A percentile compares a stretch with the other conserved stretches of the same genome.
These are phyloP conservation scores for Synergus gifuensis DNA, from an alignment of 2,888 invertebrate genomes.

Conservation along the genomic window DNA sequence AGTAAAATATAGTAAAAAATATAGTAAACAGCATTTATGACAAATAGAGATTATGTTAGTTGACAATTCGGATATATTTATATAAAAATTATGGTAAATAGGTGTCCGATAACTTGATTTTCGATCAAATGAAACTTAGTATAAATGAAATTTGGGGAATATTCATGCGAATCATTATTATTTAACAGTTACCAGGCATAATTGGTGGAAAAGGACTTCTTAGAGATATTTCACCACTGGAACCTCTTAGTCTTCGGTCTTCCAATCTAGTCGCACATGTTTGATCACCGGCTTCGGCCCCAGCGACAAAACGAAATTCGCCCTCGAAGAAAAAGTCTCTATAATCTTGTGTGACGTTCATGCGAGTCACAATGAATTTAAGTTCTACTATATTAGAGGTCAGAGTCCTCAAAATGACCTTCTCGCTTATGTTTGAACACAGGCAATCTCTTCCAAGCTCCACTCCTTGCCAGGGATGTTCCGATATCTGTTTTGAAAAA, in stretches of 20 bases:
- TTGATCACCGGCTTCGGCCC: slow-evolving; percentile 76
- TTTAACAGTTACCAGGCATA: slow-evolving; percentile 48
- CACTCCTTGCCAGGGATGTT: slow-evolving; percentile 78
- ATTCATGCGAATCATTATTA: no score
- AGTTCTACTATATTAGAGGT: slow-evolving; percentile 86
- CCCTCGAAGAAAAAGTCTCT: slow-evolving; percentile 89
- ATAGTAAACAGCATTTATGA: no score
- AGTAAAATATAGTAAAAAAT: no score
- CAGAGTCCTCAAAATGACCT: slow-evolving; percentile 83
- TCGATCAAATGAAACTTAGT: no score
- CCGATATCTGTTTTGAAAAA: slow-evolving; percentile 67
- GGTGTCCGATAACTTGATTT: no score
- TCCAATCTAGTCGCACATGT: slow-evolving; percentile 84
- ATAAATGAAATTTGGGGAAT: no score
- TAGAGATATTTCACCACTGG: slow-evolving; percentile 86
- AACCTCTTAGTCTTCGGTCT: slow-evolving; percentile 83
- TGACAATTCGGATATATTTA: no score
- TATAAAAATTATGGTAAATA: no score
- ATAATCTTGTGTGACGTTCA: slow-evolving; percentile 91
- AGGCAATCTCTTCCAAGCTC: slow-evolving; percentile 86
- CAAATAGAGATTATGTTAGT: no score
- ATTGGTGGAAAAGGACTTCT: slow-evolving; percentile 80
- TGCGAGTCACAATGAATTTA: slow-evolving; percentile 86
- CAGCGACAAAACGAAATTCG: slow-evolving; percentile 83
- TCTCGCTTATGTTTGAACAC: slow-evolving; percentile 85